Percentiles rank a stretch among this genome's conserved stretches.
Evolutionary conservation across 2,888 invertebrate genomes (phyloP).

Genomic region (Xestia ashworthii): DNA sequence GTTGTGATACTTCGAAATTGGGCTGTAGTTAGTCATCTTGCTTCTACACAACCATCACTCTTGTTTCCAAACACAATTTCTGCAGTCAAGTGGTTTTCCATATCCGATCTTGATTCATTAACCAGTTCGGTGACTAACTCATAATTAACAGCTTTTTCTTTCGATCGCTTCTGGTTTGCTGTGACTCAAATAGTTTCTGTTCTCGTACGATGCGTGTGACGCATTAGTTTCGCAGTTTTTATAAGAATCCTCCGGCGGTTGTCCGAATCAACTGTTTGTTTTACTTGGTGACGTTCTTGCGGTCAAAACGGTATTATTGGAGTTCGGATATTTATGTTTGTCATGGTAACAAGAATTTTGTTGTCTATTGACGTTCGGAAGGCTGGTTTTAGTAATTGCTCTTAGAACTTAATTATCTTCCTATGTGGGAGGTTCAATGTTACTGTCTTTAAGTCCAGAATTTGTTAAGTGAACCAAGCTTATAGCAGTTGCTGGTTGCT

Average conservation of each 20-base stretch:
- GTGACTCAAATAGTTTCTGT: constrained; percentile 54
- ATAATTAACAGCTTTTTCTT: constrained; percentile 47
- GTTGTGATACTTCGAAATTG: background rate
- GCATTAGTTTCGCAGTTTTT: constrained; percentile 46
- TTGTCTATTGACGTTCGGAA: constrained; percentile 4
- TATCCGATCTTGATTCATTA: constrained; percentile 42
- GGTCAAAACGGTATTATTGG: constrained; percentile 37
- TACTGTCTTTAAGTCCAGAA: background rate
- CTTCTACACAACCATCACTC: constrained; percentile 11
- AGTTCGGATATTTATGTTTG: constrained; percentile 5
- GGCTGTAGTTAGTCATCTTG: constrained; percentile 10
- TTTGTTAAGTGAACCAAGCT: background rate
- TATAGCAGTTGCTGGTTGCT: constrained; percentile 6
- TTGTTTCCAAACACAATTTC: constrained; percentile 4
- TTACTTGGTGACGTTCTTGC: constrained; percentile 50
- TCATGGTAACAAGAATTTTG: constrained; percentile 31
- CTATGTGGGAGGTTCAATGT: background rate
- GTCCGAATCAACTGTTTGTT: constrained; percentile 49
- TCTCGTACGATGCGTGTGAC: constrained; percentile 50
- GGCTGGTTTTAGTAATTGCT: constrained; percentile 1
- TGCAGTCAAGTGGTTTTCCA: constrained; percentile 30
- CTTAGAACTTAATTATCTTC: background rate
- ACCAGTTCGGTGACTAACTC: constrained; percentile 44
- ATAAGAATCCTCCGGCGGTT: constrained; percentile 39
- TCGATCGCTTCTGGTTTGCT: constrained; percentile 41